phyloP scores from a whole-genome alignment of 2,113 vertebrate species.

The Chloropsis cyanopogon region DNA sequence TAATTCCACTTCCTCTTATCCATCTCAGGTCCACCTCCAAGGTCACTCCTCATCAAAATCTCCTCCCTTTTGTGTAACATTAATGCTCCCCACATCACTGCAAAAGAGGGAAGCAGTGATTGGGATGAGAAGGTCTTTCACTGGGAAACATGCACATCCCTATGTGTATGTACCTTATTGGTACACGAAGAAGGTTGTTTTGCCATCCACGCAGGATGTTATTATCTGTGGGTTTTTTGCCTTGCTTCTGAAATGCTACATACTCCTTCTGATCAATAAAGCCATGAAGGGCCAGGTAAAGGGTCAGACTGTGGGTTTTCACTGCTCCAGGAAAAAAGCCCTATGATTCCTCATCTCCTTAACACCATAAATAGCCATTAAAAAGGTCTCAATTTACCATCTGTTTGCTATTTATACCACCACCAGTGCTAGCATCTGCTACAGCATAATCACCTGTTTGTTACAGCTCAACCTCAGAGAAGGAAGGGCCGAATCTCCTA shows the following conservation, averaged over 20 bases:
- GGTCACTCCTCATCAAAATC: background rate
- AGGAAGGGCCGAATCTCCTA: background rate
- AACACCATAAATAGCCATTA: background rate
- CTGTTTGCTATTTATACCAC: background rate
- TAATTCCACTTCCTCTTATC: background rate
- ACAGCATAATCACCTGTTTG: background rate
- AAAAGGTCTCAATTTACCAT: background rate
- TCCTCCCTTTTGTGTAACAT: background rate
- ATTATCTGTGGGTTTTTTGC: fast-evolving
- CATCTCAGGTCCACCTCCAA: background rate
- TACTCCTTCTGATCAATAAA: background rate
- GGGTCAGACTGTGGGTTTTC: background rate
- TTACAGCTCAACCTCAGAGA: background rate
- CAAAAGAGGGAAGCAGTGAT: background rate
- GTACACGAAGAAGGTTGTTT: background rate
- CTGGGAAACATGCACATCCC: background rate
- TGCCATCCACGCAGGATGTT: background rate
- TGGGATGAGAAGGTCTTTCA: background rate
- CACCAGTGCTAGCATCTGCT: background rate
- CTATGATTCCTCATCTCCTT: background rate
- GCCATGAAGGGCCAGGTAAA: background rate
- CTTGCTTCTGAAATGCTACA: background rate
- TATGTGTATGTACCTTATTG: background rate
- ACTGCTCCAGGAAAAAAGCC: background rate
- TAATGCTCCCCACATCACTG: background rate